Evolutionary conservation across 2,797 vertebrate genomes (phyloP).

Genomic region (Dipus sagitta): DNA sequence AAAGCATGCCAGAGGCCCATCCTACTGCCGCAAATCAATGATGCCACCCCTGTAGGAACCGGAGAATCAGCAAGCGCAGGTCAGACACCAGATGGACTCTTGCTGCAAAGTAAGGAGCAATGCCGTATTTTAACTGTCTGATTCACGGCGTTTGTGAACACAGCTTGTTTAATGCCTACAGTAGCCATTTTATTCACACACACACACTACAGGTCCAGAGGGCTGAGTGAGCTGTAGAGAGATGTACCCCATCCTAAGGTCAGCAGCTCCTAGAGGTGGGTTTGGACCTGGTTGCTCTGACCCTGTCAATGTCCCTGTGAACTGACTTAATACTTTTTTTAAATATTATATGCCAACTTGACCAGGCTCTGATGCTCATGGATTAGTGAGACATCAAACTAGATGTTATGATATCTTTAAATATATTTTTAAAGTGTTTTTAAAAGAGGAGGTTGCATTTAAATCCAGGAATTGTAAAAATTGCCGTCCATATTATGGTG

Average conservation of each 20-base stretch:
- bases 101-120: not conserved
- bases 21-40: not conserved
- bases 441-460: not conserved
- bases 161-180: not conserved
- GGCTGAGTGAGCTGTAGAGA: not conserved
- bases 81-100: not conserved
- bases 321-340: not conserved
- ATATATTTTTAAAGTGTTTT: not conserved
- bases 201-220: rapidly evolving
- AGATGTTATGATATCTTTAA: not conserved
- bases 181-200: not conserved
- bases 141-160: not conserved
- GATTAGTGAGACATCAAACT: not conserved
- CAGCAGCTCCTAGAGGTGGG: no score
- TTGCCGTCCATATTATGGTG: not conserved
- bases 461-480: not conserved
- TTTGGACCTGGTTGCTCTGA: not conserved
- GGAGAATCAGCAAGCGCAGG: not conserved
- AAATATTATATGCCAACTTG: not conserved
- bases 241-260: not conserved
- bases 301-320: not conserved
- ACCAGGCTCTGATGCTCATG: not conserved
- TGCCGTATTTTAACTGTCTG: not conserved
- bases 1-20: not conserved
- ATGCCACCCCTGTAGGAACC: not conserved